phyloP scores from a whole-genome alignment of 2,797 vertebrate genomes.

The Esox lucius region DNA sequence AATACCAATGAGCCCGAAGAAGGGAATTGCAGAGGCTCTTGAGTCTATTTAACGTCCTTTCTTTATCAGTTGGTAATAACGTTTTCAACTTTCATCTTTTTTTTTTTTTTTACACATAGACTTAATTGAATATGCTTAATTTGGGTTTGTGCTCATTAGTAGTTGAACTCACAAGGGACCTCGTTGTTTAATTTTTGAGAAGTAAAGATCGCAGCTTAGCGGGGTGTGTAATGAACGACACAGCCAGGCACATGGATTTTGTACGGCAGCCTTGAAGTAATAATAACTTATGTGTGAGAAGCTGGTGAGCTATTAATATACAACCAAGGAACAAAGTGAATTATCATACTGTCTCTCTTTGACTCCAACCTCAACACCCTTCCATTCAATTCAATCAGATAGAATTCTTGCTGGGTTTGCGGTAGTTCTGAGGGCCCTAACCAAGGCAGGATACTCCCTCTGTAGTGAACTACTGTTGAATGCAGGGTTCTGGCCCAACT shows the following conservation, averaged over 20 bases:
- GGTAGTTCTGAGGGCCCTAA: background rate
- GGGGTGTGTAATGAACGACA: constrained; percentile 33
- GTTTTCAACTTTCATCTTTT: constrained; percentile 62
- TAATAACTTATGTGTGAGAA: constrained; percentile 54
- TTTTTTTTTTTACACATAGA: constrained; percentile 53
- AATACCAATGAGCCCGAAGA: constrained; percentile 12
- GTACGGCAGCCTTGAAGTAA: constrained; percentile 53
- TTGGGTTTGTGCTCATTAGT: constrained; percentile 65
- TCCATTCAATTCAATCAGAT: background rate
- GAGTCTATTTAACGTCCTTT: constrained; percentile 43
- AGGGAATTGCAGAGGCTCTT: constrained; percentile 13
- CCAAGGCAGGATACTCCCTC: too few relatives aligned
- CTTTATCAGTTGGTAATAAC: constrained; percentile 52
- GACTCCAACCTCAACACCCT: background rate
- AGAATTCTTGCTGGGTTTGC: background rate
- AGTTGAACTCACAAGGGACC: constrained; percentile 57
- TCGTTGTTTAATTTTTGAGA: constrained; percentile 47
- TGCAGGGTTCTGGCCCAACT: too few relatives aligned
- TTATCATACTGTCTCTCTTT: constrained; percentile 1
- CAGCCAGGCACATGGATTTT: constrained; percentile 50
- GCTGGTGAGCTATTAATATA: constrained; percentile 33
- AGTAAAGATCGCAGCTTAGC: constrained; percentile 49
- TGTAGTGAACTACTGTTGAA: too few relatives aligned
- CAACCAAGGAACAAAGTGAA: constrained; percentile 32
- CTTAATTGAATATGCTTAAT: constrained; percentile 66